Evolutionary conservation across 2,113 vertebrate genomes (phyloP).

Genomic region (Malurus cyaneus): DNA sequence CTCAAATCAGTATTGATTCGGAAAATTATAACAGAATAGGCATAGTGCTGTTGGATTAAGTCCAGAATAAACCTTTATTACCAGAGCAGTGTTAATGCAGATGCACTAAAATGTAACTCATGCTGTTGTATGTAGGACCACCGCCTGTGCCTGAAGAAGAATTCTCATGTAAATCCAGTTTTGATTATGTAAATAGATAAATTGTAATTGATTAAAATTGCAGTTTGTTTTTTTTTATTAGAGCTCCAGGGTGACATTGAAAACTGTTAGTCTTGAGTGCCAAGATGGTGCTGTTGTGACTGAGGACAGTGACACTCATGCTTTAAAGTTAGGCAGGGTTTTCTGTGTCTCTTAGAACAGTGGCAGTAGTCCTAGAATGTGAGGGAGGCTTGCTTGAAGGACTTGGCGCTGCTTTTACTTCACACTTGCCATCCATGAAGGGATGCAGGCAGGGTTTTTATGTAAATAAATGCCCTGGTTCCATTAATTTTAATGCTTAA

Average conservation of each 20-base stretch:
- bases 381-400: not conserved
- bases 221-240: not conserved
- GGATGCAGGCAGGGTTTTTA: not conserved
- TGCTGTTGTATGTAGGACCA: not conserved
- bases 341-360: not conserved
- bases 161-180: not conserved
- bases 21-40: not conserved
- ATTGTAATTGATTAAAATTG: not conserved
- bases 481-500: not conserved
- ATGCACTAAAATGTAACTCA: not conserved
- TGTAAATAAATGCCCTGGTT: not conserved
- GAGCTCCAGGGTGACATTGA: not conserved
- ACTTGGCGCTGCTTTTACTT: not conserved
- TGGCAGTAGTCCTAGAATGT: not conserved
- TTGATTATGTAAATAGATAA: not conserved
- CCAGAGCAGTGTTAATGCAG: not conserved
- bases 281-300: not conserved
- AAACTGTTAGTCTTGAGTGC: not conserved
- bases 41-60: not conserved
- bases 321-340: not conserved
- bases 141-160: not conserved
- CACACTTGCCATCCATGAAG: not conserved
- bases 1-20: not conserved
- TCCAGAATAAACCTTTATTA: not conserved
- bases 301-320: not conserved